Percentiles rank a stretch among this genome's conserved stretches.
These are phyloP conservation scores for Toxotes lorentzi DNA, from an alignment of 2,797 vertebrate genomes.

Conservation along the genomic window DNA sequence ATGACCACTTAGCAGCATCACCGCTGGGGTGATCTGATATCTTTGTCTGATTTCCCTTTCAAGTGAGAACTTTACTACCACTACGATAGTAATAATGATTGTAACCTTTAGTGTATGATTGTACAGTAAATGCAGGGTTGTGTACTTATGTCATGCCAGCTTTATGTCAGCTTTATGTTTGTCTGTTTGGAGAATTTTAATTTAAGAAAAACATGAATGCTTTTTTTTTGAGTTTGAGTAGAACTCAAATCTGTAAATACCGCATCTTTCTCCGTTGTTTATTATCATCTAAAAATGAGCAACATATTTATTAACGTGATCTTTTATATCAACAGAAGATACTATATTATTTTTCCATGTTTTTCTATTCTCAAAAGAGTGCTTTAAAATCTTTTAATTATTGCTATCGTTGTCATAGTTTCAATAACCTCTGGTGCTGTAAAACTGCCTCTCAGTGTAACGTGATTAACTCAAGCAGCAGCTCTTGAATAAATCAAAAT, in stretches of 20 bases:
- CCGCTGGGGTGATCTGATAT: conserved; percentile 37
- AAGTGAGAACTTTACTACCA: neutral
- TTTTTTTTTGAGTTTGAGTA: conserved; percentile 34
- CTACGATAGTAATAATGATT: neutral
- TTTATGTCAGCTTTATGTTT: conserved; percentile 43
- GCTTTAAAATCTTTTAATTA: conserved; percentile 37
- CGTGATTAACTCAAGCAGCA: neutral
- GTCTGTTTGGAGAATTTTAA: conserved; percentile 40
- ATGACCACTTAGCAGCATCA: conserved; percentile 4
- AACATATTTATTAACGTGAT: conserved; percentile 74
- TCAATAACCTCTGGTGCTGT: conserved; percentile 62
- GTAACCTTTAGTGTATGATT: neutral
- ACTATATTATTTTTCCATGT: conserved; percentile 57
- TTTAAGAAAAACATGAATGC: conserved; percentile 41
- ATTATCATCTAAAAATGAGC: conserved; percentile 31
- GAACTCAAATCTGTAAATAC: conserved; percentile 65
- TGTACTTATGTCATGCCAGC: conserved; percentile 28
- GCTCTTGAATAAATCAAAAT: neutral
- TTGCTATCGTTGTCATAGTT: conserved; percentile 32
- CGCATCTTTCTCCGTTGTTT: conserved; percentile 42
- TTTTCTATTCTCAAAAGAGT: conserved; percentile 43
- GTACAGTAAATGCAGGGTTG: conserved; percentile 9
- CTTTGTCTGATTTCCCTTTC: neutral
- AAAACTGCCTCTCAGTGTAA: conserved; percentile 29
- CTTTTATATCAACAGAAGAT: conserved; percentile 52